phyloP scores from a whole-genome alignment of 2,113 vertebrate genomes.

The Glaucomys volans region DNA sequence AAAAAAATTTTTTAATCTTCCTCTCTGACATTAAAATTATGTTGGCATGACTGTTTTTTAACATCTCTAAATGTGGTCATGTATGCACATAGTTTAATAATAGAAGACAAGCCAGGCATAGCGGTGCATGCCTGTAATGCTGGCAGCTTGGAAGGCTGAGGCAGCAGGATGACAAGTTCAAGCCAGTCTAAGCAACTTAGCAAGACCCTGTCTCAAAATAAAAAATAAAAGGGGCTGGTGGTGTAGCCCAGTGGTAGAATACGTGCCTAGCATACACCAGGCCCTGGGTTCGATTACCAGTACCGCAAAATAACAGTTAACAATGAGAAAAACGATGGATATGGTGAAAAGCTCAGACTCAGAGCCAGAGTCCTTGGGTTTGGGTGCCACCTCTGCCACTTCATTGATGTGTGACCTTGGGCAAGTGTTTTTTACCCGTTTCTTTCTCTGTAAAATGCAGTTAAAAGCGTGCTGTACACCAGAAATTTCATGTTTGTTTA shows the following conservation, averaged over 20 bases:
- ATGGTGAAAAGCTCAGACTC: too few species aligned
- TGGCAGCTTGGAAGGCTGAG: background rate
- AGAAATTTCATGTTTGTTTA: too few species aligned
- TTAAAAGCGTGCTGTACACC: too few species aligned
- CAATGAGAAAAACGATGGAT: too few species aligned
- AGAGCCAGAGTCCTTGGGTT: too few species aligned
- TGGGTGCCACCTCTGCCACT: too few species aligned
- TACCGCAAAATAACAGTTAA: too few species aligned
- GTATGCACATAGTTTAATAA: rapidly evolving
- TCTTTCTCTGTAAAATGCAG: too few species aligned
- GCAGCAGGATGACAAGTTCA: background rate
- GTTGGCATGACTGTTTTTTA: background rate
- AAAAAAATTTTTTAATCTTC: background rate
- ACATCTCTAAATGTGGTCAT: background rate
- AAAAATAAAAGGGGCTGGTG: background rate
- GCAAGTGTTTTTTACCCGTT: too few species aligned
- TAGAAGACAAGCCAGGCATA: too few species aligned
- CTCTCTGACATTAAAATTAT: background rate
- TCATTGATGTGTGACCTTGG: too few species aligned
- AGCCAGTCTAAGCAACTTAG: background rate
- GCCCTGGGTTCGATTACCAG: background rate
- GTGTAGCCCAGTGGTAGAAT: too few species aligned
- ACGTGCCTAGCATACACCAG: background rate
- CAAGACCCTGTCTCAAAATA: background rate
- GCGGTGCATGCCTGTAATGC: background rate